Conservation (phyloP, 2,113 vertebrate species). For the Panthera leo region DNA sequence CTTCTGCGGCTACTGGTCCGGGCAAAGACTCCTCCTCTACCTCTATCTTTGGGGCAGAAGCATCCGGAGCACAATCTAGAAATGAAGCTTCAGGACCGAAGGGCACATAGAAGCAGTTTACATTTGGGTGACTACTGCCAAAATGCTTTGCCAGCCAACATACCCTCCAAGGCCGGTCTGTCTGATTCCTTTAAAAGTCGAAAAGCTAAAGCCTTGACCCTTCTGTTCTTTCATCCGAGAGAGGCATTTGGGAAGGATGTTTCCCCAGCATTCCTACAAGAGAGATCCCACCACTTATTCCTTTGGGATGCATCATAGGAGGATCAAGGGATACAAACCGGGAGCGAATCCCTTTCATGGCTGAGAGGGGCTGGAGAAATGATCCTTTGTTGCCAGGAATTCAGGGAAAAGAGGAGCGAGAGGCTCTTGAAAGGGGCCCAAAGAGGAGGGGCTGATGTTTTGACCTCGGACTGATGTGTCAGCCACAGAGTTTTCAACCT, state of each 20-base stretch:
- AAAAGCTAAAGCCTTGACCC: neutral
- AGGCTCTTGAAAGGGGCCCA: neutral
- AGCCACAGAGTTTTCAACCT: neutral
- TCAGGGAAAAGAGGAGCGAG: neutral
- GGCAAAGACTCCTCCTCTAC: neutral
- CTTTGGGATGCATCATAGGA: neutral
- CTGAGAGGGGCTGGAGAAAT: neutral
- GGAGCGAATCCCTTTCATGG: constrained; percentile 34
- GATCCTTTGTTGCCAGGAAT: neutral
- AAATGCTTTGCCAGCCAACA: neutral
- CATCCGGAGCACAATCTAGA: fast-evolving
- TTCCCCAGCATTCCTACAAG: neutral
- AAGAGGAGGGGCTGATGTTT: neutral
- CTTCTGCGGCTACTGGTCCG: neutral
- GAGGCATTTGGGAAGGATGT: constrained; percentile 28
- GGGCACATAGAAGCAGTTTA: fast-evolving
- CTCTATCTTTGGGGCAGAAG: fast-evolving
- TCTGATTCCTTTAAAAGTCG: neutral
- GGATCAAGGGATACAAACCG: neutral
- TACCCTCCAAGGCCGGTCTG: fast-evolving
- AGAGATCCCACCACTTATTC: neutral
- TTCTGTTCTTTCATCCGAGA: neutral
- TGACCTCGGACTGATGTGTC: neutral
- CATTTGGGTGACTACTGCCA: neutral
- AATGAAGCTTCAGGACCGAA: neutral